Base-by-base conservation (phyloP, 2,888 invertebrate genomes). In the Macrophya annulata region DNA sequence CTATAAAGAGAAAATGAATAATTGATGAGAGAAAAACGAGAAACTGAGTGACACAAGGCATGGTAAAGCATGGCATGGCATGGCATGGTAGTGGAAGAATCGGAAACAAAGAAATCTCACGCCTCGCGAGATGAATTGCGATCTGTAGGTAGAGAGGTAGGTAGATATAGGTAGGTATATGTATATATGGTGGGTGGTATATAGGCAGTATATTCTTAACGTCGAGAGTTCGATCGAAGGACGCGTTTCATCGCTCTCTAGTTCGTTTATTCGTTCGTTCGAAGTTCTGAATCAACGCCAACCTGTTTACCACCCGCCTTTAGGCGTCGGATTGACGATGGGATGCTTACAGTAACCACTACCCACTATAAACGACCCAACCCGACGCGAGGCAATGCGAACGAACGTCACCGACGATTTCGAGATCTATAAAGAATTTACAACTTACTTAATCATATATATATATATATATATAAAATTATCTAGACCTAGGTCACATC, bases 181-280 rank as follows among this genome's bases (percentile, higher is more conserved):
- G 51, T 17, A 21, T 21, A 62, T 21, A 25, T 21, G 51, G 25
- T 25, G 51, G 51, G 51, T 9, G 43, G 74, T 31, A 31, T 31
- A 45, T 45, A 21, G 37, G 40, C 12, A 31, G 71, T 40, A 21
- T 45, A 74, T 45, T 45, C 72, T n/a, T n/a, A 45, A 12, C 21
- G 43, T 43, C 45, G 72, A 43, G 72, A 55, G 77, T 77, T 77
- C 77, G 77, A 77, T 77, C 77, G 77, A 55, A 77, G 77, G 77
- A 77, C 77, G 31, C 77, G 31, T 74, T 45, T 43, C 45, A 21
- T 43, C 72, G 72, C 72, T 17, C 71, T 12, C n/a, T 68, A 31
- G 68, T 6, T 17, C 37, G 4, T 25, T 68, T 31, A 31, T 31
- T 68, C 37, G 15, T 17, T 17, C 68, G 68, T 15, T 25, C 45